A percentile compares a stretch with the other conserved stretches of the same genome.
Evolutionary conservation across 2,888 invertebrate genomes (phyloP).

Genomic region (Steinernema hermaphroditum): DNA sequence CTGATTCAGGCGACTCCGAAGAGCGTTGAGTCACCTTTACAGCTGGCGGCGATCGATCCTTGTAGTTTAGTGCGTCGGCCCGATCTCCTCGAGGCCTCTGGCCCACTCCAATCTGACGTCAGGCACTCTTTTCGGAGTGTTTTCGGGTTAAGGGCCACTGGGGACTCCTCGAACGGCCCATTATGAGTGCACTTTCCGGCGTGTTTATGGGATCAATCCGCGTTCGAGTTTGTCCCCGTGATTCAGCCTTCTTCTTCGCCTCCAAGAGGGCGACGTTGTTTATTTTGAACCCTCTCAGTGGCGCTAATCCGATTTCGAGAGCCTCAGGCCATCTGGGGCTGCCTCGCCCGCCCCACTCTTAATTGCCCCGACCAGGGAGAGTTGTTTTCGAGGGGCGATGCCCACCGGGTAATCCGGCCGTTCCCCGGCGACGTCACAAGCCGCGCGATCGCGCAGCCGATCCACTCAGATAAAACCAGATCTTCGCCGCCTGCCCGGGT

Average conservation of each 20-base stretch:
- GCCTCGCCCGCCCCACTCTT: not conserved
- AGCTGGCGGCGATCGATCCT: conserved; percentile 10
- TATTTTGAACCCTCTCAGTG: not conserved
- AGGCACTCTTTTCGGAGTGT: conserved; percentile 11
- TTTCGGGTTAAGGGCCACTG: not conserved
- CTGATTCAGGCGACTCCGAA: not conserved
- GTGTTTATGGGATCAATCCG: not conserved
- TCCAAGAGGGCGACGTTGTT: not conserved
- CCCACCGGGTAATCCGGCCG: conserved; percentile 25
- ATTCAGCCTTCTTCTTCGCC: not conserved
- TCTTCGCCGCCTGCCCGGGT: conserved; percentile 6
- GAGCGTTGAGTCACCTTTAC: conserved; percentile 20
- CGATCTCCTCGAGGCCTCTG: not conserved
- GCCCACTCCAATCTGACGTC: not conserved
- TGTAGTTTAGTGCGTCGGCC: not conserved
- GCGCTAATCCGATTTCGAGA: not conserved
- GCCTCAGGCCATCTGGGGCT: conserved; percentile 16
- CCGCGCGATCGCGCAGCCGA: not conserved
- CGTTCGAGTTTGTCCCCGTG: not conserved
- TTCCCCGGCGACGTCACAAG: conserved; percentile 4
- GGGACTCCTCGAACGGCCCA: not conserved
- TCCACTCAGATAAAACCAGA: conserved; percentile 17
- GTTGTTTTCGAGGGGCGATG: conserved; percentile 20
- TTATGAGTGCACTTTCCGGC: conserved; percentile 26
- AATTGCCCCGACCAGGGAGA: conserved; percentile 9